Conservation (phyloP, 2,888 invertebrate genomes). For the Holacanthella duospinosa region DNA sequence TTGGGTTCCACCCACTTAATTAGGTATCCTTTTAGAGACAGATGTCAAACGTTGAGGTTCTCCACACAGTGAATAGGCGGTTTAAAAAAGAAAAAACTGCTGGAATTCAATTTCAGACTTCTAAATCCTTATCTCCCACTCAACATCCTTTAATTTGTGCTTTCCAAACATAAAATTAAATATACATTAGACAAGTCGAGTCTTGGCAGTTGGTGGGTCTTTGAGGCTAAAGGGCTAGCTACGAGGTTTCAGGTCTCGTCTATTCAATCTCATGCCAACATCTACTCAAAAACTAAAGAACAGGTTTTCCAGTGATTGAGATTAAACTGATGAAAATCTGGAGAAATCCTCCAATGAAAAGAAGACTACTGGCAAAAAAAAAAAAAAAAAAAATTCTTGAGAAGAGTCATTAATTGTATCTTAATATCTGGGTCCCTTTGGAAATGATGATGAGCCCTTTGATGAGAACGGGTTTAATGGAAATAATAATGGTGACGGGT, state of each 20-base stretch:
- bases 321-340: background rate
- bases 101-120: conserved; percentile 9
- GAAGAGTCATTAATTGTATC: too few relatives aligned
- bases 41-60: conserved; percentile 6
- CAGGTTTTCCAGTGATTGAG: background rate
- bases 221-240: too few relatives aligned
- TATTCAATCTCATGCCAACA: background rate
- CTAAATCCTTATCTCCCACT: background rate
- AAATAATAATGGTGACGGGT: too few relatives aligned
- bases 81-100: background rate
- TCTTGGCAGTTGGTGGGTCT: too few relatives aligned
- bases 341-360: too few relatives aligned
- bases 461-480: background rate
- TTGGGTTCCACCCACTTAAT: conserved; percentile 5
- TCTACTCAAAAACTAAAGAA: background rate
- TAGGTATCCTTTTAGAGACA: background rate
- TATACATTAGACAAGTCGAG: background rate
- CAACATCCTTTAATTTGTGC: conserved; percentile 10
- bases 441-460: too few relatives aligned
- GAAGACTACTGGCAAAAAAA: too few relatives aligned
- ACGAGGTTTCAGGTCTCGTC: background rate
- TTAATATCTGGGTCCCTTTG: too few relatives aligned
- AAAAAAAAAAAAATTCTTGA: too few relatives aligned
- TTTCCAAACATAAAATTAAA: conserved; percentile 6
- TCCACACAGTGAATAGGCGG: background rate